Evolutionary conservation across 2,797 vertebrate species (phyloP).

Genomic region (Anolis apletophallus): DNA sequence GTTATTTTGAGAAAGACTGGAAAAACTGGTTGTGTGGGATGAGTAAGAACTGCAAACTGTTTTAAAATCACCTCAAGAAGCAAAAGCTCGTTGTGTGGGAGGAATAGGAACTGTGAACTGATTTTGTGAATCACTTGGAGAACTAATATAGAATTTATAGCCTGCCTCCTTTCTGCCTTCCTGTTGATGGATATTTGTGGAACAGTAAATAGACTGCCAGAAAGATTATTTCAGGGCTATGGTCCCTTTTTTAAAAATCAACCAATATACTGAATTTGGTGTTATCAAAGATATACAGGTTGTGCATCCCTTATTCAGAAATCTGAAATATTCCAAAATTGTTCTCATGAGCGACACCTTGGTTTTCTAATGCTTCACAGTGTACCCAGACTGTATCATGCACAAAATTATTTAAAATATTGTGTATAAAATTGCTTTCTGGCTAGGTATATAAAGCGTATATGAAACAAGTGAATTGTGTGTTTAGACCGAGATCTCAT

Average conservation of each 20-base stretch:
- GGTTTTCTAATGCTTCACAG: too few relatives aligned
- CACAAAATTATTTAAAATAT: too few relatives aligned
- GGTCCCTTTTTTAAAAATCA: neutral
- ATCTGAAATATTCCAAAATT: too few relatives aligned
- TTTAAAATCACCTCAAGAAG: too few relatives aligned
- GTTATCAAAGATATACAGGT: neutral
- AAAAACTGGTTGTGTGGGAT: neutral
- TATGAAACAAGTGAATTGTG: too few relatives aligned
- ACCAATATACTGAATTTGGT: neutral
- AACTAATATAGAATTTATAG: neutral
- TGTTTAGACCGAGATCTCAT: too few relatives aligned
- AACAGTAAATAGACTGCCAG: neutral
- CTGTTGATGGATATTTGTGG: neutral
- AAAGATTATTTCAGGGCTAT: neutral
- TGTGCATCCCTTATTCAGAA: too few relatives aligned
- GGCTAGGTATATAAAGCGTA: too few relatives aligned
- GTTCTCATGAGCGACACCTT: too few relatives aligned
- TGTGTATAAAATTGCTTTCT: too few relatives aligned
- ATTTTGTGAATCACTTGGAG: conserved; percentile 2
- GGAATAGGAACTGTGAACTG: neutral
- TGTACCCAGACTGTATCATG: too few relatives aligned
- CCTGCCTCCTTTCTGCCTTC: neutral
- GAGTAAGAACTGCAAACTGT: neutral
- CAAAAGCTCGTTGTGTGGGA: neutral
- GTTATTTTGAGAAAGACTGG: neutral